Conservation (phyloP, 2,797 vertebrate species). For the Euphonia xanthogaster region DNA sequence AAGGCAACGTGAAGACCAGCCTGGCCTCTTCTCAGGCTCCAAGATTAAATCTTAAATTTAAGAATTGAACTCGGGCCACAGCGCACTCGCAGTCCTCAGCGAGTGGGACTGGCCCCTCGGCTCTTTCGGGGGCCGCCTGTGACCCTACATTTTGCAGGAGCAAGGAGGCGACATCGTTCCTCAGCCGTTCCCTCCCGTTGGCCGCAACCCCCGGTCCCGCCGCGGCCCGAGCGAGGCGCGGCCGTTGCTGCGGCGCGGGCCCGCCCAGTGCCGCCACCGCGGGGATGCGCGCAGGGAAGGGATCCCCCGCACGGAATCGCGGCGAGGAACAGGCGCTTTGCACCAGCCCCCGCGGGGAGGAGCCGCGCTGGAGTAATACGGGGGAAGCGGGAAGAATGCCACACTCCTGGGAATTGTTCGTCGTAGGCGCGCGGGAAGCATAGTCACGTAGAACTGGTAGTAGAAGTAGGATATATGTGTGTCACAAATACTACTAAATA, state of each 20-base stretch:
- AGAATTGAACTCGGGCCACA: neutral
- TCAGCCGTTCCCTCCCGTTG: neutral
- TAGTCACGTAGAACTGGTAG: neutral
- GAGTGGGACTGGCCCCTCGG: neutral
- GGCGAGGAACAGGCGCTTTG: accelerated
- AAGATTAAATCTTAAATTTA: neutral
- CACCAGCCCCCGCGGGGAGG: neutral
- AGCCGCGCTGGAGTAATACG: neutral
- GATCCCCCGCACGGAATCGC: accelerated
- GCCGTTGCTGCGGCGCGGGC: neutral
- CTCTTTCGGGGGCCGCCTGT: neutral
- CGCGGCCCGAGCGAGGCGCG: neutral
- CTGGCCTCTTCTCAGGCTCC: neutral
- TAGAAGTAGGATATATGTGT: neutral
- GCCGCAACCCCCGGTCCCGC: neutral
- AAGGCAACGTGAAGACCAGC: neutral
- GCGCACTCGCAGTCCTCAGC: neutral
- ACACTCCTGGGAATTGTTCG: accelerated
- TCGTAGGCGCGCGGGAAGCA: neutral
- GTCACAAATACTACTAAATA: neutral
- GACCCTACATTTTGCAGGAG: neutral
- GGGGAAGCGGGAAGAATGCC: too few species aligned
- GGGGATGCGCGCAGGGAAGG: neutral
- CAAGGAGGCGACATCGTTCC: accelerated
- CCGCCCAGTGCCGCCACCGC: neutral